phyloP scores from a whole-genome alignment of 2,797 vertebrate species.

The Malacoctenus gilli region DNA sequence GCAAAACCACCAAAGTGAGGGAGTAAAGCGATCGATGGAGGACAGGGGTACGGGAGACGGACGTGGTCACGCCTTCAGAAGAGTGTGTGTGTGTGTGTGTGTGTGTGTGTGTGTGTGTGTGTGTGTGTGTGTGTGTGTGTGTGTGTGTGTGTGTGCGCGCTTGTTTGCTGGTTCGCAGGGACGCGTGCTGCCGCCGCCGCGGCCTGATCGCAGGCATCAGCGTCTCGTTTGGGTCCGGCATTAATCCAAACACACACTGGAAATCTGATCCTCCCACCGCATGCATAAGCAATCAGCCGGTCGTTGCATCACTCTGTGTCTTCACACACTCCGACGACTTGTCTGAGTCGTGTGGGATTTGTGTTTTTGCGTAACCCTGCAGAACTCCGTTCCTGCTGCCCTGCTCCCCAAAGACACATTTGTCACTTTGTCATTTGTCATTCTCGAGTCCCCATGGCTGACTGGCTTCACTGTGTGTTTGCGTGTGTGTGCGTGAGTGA shows the following conservation, averaged over 20 bases:
- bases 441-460: slow-evolving; percentile 59
- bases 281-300: slow-evolving; percentile 3
- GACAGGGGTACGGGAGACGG: slow-evolving; percentile 20
- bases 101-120: slow-evolving; percentile 9
- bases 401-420: slow-evolving; percentile 64
- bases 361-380: slow-evolving; percentile 48
- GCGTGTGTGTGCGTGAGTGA: slow-evolving; percentile 21
- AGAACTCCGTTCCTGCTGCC: slow-evolving; percentile 48
- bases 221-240: too few relatives aligned
- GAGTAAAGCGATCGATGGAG: slow-evolving; percentile 50
- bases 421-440: slow-evolving; percentile 75
- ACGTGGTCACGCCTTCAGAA: slow-evolving; percentile 16
- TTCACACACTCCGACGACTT: slow-evolving; percentile 27
- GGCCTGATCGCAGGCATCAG: slow-evolving; percentile 11
- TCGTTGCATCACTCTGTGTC: slow-evolving; percentile 23
- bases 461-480: slow-evolving; percentile 30
- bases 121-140: slow-evolving; percentile 1
- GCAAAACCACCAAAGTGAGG: too few relatives aligned
- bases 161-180: too few relatives aligned
- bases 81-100: slow-evolving; percentile 3
- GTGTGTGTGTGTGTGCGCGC: slow-evolving; percentile 10
- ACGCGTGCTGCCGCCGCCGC: slow-evolving; percentile 15
- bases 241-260: neutral
- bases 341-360: slow-evolving; percentile 25
- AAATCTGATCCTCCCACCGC: neutral